Evolutionary conservation across 2,113 vertebrate species (phyloP), one percentile per base, ranked within the genome.

Genomic region (Calonectris borealis): DNA sequence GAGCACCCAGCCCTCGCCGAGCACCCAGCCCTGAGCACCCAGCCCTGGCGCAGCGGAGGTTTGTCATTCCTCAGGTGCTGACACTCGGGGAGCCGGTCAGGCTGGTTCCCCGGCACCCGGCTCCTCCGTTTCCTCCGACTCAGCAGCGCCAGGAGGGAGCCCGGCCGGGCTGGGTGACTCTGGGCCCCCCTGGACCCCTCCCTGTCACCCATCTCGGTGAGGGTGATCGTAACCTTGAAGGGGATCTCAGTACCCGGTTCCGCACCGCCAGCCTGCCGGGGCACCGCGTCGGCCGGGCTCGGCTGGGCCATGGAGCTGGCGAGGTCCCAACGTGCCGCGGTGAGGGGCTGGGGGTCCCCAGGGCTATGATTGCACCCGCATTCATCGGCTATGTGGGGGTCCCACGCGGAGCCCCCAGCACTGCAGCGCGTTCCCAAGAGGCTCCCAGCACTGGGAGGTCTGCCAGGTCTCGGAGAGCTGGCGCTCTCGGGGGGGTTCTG

Each of bases 1-100:
- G 86, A 94, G 96, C 95, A 91, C 94, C 97, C 94, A 95, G 94
- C 65, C 25, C 92, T 92, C 48, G 16, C n/a, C 10, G 66, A 81
- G 93, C 77, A 68, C 91, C 94, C 93, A 91, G 96, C 83, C 40
- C 96, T 96, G 69, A 91, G 96, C 92, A 87, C 96, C 97, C 96
- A 94, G 96, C 86, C 42, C 95, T 96, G 88, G 96, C 75, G 73
- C 91, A 82, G n/a, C 86, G 93, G 82, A 96, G 97, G 94, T 96
- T 95, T 97, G 97, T 97, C 97, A 98, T 98, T 98, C 98, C 97
- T 98, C 88, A 93, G 94, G 90, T 93, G 96, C 88, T 94, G 97
- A 97, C 97, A 97, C 97, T 95, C 65, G 96, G 93, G 89, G 97
- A 98, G 97, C 98, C 97, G 97, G 98, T 98, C 86, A 3, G 95